These are phyloP conservation scores for Lithophane leautieri DNA, from an alignment of 2,888 invertebrate species.

Conservation along the genomic window DNA sequence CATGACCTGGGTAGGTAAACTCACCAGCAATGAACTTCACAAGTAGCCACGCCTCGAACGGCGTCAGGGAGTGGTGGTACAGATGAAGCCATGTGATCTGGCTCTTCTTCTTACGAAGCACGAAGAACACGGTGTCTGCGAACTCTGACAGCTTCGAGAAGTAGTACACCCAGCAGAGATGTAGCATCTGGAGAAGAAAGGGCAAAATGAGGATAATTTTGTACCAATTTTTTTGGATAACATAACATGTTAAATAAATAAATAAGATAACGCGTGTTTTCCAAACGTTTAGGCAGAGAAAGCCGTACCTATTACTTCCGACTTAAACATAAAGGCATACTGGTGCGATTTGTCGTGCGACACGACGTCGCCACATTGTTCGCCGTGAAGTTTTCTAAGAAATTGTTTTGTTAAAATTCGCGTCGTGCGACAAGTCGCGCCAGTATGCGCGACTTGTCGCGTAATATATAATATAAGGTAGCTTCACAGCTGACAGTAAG, in stretches of 20 bases:
- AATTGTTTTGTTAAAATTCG: no score
- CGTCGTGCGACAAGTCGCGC: no score
- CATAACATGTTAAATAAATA: no score
- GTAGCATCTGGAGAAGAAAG: slow-evolving; percentile 93
- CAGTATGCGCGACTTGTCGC: no score
- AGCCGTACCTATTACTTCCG: not conserved
- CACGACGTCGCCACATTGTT: no score
- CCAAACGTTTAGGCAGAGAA: not conserved
- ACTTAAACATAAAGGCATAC: not conserved
- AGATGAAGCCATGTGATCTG: slow-evolving; percentile 96
- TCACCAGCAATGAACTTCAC: slow-evolving; percentile 94
- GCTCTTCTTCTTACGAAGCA: slow-evolving; percentile 95
- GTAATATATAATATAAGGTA: no score
- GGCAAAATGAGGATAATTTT: not conserved
- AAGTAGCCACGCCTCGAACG: slow-evolving; percentile 94
- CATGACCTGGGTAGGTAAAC: slow-evolving; percentile 11
- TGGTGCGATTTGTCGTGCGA: no score
- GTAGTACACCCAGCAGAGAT: slow-evolving; percentile 97
- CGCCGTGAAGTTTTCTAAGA: no score
- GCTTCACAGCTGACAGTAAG: no score
- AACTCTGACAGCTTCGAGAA: slow-evolving; percentile 97
- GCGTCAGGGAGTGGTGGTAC: slow-evolving; percentile 95
- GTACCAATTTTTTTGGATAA: not conserved
- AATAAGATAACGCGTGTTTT: not conserved
- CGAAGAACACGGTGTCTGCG: slow-evolving; percentile 96